Percentiles rank a stretch among this genome's conserved stretches.
These are phyloP conservation scores for Peromyscus aztecus DNA, from an alignment of 2,797 vertebrate genomes.

Conservation along the genomic window DNA sequence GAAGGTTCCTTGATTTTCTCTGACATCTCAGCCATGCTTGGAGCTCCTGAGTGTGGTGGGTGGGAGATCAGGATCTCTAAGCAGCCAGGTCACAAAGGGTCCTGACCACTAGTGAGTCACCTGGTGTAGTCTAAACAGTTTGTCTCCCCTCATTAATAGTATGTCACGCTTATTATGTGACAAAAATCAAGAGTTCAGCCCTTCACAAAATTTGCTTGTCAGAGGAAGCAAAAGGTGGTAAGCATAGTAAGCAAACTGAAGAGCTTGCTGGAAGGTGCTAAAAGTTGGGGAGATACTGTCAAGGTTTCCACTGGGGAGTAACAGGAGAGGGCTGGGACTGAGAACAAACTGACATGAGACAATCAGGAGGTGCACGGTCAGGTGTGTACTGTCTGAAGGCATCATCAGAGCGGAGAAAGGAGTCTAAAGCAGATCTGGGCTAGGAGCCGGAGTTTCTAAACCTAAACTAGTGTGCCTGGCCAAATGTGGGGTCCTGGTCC, in stretches of 20 bases:
- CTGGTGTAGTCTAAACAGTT: neutral
- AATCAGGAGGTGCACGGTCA: neutral
- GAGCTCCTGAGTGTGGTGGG: neutral
- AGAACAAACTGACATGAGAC: neutral
- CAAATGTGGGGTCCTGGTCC: neutral
- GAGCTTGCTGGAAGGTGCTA: neutral
- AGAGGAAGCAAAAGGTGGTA: neutral
- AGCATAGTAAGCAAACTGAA: neutral
- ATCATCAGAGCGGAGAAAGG: neutral
- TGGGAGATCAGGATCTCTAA: neutral
- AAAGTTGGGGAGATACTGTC: neutral
- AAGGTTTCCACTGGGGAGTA: neutral
- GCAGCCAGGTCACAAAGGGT: neutral
- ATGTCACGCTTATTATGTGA: neutral
- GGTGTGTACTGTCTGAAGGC: conserved; percentile 1
- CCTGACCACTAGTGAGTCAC: neutral
- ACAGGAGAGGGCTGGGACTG: neutral
- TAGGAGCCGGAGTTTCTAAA: neutral
- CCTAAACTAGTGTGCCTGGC: neutral
- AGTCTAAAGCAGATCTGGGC: neutral
- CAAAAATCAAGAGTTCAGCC: neutral
- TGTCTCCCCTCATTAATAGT: neutral
- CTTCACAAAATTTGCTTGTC: conserved; percentile 2
- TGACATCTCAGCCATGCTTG: neutral
- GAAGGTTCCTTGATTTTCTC: neutral